Evolutionary conservation across 2,888 invertebrate species (phyloP).

Genomic region (Griposia aprilina): DNA sequence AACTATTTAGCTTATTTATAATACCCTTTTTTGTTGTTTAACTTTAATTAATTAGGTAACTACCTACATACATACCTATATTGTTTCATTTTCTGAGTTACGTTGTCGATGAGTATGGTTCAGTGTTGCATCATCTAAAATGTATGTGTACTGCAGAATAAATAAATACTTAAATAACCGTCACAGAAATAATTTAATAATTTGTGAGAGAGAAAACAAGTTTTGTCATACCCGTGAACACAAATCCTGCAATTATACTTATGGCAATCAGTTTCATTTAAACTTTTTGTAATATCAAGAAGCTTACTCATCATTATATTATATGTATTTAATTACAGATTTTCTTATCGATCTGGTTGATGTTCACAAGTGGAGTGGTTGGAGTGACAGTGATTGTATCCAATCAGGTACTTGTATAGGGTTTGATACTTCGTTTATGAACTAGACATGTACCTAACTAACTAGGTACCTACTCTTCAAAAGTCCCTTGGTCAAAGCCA

Average conservation of each 20-base stretch:
- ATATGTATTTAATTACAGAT: conserved; percentile 49
- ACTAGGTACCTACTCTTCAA: no score
- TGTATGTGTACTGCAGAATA: background rate
- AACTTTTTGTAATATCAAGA: background rate
- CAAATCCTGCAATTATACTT: background rate
- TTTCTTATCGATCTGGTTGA: conserved; percentile 76
- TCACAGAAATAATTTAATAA: background rate
- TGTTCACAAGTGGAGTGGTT: conserved; percentile 79
- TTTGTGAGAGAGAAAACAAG: background rate
- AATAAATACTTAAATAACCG: background rate
- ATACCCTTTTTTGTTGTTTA: background rate
- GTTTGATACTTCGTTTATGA: background rate
- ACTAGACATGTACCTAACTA: no score
- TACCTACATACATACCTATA: no score
- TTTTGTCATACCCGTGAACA: background rate
- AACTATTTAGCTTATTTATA: background rate
- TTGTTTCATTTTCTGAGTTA: background rate
- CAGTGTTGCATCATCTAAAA: background rate
- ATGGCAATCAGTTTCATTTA: conserved; percentile 1
- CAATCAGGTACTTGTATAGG: conserved; percentile 67
- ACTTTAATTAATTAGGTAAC: background rate
- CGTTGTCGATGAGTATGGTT: background rate
- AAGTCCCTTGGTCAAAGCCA: no score
- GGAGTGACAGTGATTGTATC: conserved; percentile 75
- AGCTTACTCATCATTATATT: background rate